These are phyloP conservation scores for Orthonychiurus folsomi DNA, from an alignment of 2,888 invertebrate species.

Conservation along the genomic window DNA sequence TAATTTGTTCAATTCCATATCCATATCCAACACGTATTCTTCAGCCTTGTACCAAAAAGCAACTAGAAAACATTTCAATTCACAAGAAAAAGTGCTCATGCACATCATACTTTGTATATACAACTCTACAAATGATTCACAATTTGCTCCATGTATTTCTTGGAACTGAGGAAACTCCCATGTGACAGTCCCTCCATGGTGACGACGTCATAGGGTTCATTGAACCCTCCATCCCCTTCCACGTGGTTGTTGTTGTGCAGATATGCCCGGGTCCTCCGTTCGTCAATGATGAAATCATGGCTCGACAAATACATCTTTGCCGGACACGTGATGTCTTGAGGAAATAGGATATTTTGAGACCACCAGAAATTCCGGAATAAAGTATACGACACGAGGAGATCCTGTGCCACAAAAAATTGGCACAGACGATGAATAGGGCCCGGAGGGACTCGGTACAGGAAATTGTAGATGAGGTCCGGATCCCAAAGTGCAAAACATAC, in stretches of 20 bases:
- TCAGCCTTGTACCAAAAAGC: too few relatives aligned
- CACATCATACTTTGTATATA: too few relatives aligned
- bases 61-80: too few relatives aligned
- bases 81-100: too few relatives aligned
- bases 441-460: conserved; percentile 12
- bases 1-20: too few relatives aligned
- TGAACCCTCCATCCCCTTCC: background rate
- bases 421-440: conserved; percentile 15
- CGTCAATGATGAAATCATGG: conserved; percentile 21
- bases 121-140: conserved; percentile 14
- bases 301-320: conserved; percentile 14
- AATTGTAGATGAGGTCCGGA: conserved; percentile 19
- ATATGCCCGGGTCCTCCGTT: background rate
- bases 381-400: conserved; percentile 15
- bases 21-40: too few relatives aligned
- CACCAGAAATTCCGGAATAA: conserved; percentile 21
- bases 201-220: too few relatives aligned
- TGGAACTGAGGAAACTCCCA: conserved; percentile 17
- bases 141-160: conserved; percentile 10
- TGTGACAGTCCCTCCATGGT: conserved; percentile 17
- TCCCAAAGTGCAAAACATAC: conserved; percentile 22
- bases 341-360: conserved; percentile 17
- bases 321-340: conserved; percentile 14
- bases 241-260: background rate
- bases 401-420: conserved; percentile 20